phyloP scores from a whole-genome alignment of 2,888 invertebrate species.

The Cancer borealis region DNA sequence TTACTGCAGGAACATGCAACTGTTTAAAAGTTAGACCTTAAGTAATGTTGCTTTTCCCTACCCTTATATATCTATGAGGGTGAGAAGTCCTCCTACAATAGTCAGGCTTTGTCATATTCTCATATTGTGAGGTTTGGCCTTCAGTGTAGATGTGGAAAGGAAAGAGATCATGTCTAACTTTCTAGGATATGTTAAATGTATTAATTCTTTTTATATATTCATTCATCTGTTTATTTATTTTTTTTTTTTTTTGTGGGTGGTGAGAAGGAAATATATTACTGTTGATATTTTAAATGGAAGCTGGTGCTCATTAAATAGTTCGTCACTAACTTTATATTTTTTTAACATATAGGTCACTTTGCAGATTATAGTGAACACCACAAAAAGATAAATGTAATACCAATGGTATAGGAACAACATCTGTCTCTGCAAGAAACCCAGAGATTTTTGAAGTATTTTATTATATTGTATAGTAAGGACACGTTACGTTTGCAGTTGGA shows the following conservation, averaged over 20 bases:
- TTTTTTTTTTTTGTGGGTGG: not conserved
- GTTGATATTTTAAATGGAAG: conserved; percentile 38
- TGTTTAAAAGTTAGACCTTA: not conserved
- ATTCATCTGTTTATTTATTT: not conserved
- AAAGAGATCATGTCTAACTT: not conserved
- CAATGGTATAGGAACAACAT: not conserved
- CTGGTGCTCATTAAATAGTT: conserved; percentile 40
- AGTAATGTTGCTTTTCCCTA: not conserved
- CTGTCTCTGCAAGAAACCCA: not conserved
- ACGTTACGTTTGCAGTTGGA: not conserved
- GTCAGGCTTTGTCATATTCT: not conserved
- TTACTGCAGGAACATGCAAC: not conserved
- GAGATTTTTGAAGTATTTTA: not conserved
- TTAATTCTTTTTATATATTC: not conserved
- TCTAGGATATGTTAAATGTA: not conserved
- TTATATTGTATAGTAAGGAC: not conserved
- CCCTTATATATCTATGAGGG: not conserved
- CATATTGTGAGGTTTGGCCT: not conserved
- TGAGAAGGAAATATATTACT: not conserved
- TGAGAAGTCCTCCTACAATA: not conserved
- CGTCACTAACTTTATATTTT: not conserved
- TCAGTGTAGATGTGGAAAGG: not conserved
- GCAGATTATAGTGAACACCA: not conserved
- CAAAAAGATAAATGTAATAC: not conserved
- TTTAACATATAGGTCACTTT: conserved; percentile 14